Percentiles rank a stretch among this genome's conserved stretches.
Evolutionary conservation across 2,888 invertebrate species (phyloP).

Genomic region (Ditylenchus weischeri): DNA sequence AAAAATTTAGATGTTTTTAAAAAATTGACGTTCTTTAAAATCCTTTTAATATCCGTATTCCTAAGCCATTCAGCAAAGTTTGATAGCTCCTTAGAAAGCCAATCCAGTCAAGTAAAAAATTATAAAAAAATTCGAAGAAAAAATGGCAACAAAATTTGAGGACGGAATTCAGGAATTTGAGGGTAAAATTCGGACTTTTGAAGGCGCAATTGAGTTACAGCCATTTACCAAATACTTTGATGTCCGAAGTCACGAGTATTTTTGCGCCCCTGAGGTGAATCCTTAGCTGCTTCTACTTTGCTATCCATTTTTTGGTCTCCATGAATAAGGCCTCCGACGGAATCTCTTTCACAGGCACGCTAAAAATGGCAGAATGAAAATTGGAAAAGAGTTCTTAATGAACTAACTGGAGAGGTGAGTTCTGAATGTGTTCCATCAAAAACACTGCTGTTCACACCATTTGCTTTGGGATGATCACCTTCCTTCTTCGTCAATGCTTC

Average conservation of each 20-base stretch:
- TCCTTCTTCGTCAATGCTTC: constrained; percentile 27
- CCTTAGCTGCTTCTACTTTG: constrained; percentile 31
- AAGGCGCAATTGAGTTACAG: background rate
- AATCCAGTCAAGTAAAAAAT: too few species aligned
- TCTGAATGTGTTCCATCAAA: background rate
- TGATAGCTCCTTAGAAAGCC: too few species aligned
- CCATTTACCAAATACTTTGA: constrained; percentile 38
- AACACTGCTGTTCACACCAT: background rate
- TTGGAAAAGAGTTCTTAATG: too few species aligned
- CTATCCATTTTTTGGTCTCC: constrained; percentile 1
- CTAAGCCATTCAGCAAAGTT: too few species aligned
- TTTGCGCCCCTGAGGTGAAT: constrained; percentile 54
- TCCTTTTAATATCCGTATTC: too few species aligned
- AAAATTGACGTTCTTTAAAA: too few species aligned
- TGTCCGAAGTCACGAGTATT: constrained; percentile 53
- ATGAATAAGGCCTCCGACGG: constrained; percentile 42
- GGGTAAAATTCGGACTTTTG: background rate
- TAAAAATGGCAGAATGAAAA: background rate
- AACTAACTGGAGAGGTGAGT: constrained; percentile 2
- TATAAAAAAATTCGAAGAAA: too few species aligned
- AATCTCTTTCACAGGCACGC: constrained; percentile 28
- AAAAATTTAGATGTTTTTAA: too few species aligned
- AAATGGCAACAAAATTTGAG: too few species aligned
- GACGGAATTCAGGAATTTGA: too few species aligned
- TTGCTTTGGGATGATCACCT: background rate